Base-by-base conservation (phyloP, 2,797 vertebrate genomes). In the Epinephelus coioides region DNA sequence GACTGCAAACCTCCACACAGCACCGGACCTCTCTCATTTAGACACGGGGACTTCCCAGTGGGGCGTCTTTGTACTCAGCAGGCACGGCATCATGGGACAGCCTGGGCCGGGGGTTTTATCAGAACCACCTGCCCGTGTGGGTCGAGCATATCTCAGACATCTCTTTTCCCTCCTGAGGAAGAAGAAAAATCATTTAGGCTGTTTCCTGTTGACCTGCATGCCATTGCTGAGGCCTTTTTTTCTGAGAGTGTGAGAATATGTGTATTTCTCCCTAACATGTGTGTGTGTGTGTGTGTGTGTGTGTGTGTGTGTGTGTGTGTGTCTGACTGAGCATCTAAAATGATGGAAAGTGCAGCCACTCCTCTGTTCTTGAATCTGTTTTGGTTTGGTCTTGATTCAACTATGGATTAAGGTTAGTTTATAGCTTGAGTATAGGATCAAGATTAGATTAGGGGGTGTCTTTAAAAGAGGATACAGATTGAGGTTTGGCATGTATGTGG, bases 11-110 rank as follows among this genome's bases (percentile, higher is more conserved):
- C 60, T 46, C 75, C 64, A 34, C 69, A n/a, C 71, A 15, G 81
- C 82, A 86, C 89, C 87, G 92, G 92, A 95, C 91, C 76, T 90
- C 79, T 94, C 94, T 95, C 92, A 95, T 96, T 94, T 93, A 92
- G 82, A 86, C 85, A 71, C 56, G 73, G 86, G 88, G 92, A 81
- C 67, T 69, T 65, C 92, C 86, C 93, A 44, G 86, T 67, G 62
- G 92, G 93, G 73, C 25, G 59, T 85, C 92, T 95, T 88, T 93
- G 91, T 92, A 90, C 94, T 94, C 92, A 88, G 89, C 93, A 86
- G 91, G 94, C 90, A 56, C 55, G 55, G 87, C 86, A 91, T 90
- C 82, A 47, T 63, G 89, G 92, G 93, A 87, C 82, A 59, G 86
- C 71, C 75, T 8, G 21, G 72, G 73, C 79, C 51, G 73, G 68